Base-by-base conservation (phyloP, 1,140 invertebrate species). In the Drosophila repletoides region DNA sequence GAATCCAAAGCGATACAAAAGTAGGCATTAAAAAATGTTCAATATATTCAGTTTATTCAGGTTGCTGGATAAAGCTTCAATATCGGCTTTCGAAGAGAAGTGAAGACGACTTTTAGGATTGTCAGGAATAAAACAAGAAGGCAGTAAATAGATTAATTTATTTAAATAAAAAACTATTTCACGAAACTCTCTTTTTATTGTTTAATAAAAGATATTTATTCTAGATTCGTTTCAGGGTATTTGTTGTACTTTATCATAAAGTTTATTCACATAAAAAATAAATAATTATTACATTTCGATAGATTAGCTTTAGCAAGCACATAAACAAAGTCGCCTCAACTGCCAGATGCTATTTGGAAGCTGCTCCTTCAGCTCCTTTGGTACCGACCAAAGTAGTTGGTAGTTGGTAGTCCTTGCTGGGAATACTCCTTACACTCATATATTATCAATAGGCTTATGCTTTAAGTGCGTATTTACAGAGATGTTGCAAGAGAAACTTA, bases 221-320 rank as follows among this genome's bases (percentile, higher is more conserved):
- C 36, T 36, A 36, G 3, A 36, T 36, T 10, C 21, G 29, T 22
- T 40, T 38, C 7, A 21, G 17, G 15, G 10, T 28, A 28, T 12
- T 53, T 15, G 3, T 53, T 72, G 41, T 77, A 74, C 79, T 86
- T 84, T 84, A 84, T 61, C 33, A 84, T 84, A 80, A 80, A 72
- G 71, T 84, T 84, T 84, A 84, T 84, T 84, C 80, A 84, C 63
- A 84, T 86, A 84, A 68, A 79, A 74, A 84, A 84, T 84, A 84
- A 84, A 84, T 84, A 86, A 76, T 84, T 86, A 64, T 84, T 86
- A 86, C 75, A 84, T 72, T 84, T 80, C 74, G 74, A 75, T 49
- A 72, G n/a, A 46, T 46, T 34, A 64, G 34, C 31, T 67, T 17
- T 59, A 52, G 21, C 51, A 80, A 81, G 34, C 40, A 33, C 45